A percentile compares a stretch with the other conserved stretches of the same genome.
Evolutionary conservation across 2,113 vertebrate genomes (phyloP).

Genomic region (Mesembrinibis cayennensis): DNA sequence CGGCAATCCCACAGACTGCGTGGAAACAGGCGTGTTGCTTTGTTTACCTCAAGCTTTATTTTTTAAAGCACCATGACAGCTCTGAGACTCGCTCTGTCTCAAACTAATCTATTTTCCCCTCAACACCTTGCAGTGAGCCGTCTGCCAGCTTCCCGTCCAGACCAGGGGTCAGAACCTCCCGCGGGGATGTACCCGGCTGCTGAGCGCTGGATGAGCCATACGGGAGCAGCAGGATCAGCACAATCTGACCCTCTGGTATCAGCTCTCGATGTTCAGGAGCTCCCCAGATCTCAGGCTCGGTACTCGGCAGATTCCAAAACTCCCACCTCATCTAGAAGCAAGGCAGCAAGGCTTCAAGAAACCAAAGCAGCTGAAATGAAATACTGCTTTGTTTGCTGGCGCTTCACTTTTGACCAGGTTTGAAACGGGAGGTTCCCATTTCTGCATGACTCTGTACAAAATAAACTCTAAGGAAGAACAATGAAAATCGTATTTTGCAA

Average conservation of each 20-base stretch:
- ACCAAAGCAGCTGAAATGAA: background rate
- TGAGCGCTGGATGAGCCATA: background rate
- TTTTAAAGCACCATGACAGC: constrained; percentile 13
- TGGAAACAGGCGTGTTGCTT: constrained; percentile 31
- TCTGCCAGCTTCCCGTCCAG: background rate
- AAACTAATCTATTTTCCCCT: constrained; percentile 50
- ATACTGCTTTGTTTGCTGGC: background rate
- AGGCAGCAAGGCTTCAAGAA: background rate
- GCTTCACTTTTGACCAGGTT: background rate
- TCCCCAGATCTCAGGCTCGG: background rate
- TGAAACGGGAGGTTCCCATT: background rate
- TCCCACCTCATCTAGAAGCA: background rate
- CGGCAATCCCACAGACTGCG: background rate
- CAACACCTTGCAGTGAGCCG: constrained; percentile 27
- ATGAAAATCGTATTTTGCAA: background rate
- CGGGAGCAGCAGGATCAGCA: background rate
- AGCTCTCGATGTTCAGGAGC: background rate
- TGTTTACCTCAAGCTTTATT: constrained; percentile 50
- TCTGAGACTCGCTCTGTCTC: background rate
- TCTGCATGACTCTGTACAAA: background rate
- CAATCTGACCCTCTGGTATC: accelerated
- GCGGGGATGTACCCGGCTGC: background rate
- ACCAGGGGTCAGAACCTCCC: background rate
- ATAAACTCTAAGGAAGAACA: background rate
- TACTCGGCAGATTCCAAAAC: background rate